phyloP scores from a whole-genome alignment of 2,888 invertebrate species.

The Marronus borbonicus region DNA sequence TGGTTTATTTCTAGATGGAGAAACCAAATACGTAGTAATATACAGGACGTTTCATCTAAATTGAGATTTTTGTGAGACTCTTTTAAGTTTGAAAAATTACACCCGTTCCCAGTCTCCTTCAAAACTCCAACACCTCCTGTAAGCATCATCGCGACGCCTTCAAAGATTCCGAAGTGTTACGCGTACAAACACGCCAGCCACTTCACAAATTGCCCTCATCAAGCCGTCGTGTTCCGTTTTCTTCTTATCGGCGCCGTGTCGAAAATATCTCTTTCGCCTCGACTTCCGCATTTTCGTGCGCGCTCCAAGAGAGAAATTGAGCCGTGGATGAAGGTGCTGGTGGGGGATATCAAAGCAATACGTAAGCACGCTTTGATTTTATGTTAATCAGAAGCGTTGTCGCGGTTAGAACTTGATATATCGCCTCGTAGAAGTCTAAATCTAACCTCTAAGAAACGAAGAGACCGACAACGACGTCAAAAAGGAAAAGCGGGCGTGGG shows the following conservation, averaged over 20 bases:
- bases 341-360: neutral
- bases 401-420: constrained; percentile 10
- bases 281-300: neutral
- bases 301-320: neutral
- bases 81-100: too few species aligned
- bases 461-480: too few species aligned
- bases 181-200: neutral
- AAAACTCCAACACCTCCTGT: neutral
- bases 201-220: constrained; percentile 12
- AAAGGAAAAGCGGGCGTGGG: neutral
- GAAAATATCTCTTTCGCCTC: neutral
- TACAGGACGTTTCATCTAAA: too few species aligned
- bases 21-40: too few species aligned
- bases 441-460: too few species aligned
- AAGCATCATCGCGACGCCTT: constrained; percentile 6
- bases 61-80: too few species aligned
- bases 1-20: too few species aligned
- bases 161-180: neutral
- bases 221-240: neutral
- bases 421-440: neutral
- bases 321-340: neutral
- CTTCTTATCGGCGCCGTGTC: neutral
- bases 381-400: constrained; percentile 24
- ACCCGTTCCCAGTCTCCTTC: too few species aligned
- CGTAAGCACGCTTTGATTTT: neutral